These are phyloP conservation scores for Syndactyla subalaris DNA, from an alignment of 2,797 vertebrate genomes.

Conservation along the genomic window DNA sequence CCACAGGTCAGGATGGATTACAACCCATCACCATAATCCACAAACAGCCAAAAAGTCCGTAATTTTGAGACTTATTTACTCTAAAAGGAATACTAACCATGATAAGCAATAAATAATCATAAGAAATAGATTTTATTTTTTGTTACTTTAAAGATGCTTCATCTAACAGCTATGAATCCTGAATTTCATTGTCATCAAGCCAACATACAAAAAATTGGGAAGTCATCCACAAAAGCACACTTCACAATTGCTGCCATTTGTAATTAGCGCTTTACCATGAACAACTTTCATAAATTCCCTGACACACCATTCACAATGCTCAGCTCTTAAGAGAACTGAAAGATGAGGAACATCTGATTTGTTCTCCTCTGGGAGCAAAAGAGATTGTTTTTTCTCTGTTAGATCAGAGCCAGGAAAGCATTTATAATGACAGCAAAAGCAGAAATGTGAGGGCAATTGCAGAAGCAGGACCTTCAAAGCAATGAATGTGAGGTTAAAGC, in stretches of 20 bases:
- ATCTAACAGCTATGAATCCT: constrained; percentile 41
- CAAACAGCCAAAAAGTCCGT: background rate
- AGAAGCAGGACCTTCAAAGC: constrained; percentile 19
- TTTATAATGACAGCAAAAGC: constrained; percentile 8
- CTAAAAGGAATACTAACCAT: background rate
- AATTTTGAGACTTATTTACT: background rate
- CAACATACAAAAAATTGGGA: background rate
- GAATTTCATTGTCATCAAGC: background rate
- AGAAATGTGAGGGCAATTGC: constrained; percentile 34
- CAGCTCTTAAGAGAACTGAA: constrained; percentile 43
- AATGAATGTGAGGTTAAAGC: background rate
- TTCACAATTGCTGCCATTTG: background rate
- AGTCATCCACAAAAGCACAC: constrained; percentile 20
- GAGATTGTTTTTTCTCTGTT: background rate
- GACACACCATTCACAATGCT: background rate
- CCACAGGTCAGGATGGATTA: background rate
- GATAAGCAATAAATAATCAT: background rate
- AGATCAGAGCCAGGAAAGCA: constrained; percentile 20
- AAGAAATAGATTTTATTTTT: constrained; percentile 65
- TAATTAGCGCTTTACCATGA: background rate
- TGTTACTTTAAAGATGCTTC: constrained; percentile 17
- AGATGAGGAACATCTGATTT: background rate
- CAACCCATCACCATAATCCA: background rate
- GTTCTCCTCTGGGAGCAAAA: background rate
- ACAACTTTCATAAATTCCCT: background rate